Conservation (phyloP, 2,113 vertebrate species). For the Engraulis encrasicolus region DNA sequence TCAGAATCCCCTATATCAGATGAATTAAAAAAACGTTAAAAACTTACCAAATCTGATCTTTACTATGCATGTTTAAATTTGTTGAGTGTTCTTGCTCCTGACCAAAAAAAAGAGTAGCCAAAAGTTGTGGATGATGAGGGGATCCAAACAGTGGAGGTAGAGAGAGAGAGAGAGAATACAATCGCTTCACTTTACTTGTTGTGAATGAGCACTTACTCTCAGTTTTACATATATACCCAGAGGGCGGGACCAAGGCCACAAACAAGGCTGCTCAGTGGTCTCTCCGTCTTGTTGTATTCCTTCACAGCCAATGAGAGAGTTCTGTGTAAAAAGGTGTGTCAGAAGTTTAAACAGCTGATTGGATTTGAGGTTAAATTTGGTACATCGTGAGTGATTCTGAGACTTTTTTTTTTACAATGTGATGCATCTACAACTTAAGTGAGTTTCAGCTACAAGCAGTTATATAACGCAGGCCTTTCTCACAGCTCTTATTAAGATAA, state of each 20-base stretch:
- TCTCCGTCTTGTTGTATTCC: conserved; percentile 39
- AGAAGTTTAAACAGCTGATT: conserved; percentile 24
- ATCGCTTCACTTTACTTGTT: background rate
- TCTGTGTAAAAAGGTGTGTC: conserved; percentile 27
- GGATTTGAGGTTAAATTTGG: conserved; percentile 14
- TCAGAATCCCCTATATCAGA: background rate
- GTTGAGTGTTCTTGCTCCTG: background rate
- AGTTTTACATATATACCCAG: conserved; percentile 46
- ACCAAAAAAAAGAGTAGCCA: background rate
- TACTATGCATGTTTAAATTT: conserved; percentile 70
- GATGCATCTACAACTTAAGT: background rate
- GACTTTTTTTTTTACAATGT: background rate
- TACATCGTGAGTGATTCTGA: conserved; percentile 8
- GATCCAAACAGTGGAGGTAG: background rate
- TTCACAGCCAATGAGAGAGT: conserved; percentile 31
- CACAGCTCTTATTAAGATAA: background rate
- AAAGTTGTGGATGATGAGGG: background rate
- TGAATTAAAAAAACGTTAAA: background rate
- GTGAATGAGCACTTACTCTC: conserved; percentile 32
- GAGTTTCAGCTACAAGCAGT: background rate
- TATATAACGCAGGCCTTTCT: background rate
- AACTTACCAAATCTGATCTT: conserved; percentile 75
- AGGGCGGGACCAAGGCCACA: conserved; percentile 29
- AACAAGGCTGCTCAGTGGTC: conserved; percentile 53
- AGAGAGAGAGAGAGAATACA: background rate